Evolutionary conservation across 1,140 invertebrate genomes (phyloP).

Genomic region (Ctenoplectra terminalis): DNA sequence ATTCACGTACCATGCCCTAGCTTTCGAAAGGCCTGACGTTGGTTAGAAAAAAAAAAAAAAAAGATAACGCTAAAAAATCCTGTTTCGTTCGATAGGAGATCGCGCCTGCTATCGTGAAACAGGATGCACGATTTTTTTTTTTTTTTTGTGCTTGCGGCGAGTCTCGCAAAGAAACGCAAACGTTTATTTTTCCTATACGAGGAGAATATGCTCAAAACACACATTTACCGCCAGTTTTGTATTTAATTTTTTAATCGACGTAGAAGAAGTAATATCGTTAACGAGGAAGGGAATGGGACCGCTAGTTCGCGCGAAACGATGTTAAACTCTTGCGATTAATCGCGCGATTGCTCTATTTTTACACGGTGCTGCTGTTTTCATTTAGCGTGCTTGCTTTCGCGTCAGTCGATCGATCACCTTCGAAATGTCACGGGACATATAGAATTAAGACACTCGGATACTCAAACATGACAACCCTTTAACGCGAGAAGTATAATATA

Average conservation of each 20-base stretch:
- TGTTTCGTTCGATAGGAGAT: conserved; percentile 34
- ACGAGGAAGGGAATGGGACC: too few species aligned
- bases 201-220: conserved; percentile 48
- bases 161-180: conserved; percentile 37
- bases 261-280: conserved; percentile 21
- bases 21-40: conserved; percentile 37
- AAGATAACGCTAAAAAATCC: conserved; percentile 20
- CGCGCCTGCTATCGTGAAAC: conserved; percentile 6
- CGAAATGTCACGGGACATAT: conserved; percentile 37
- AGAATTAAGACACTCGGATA: conserved; percentile 20
- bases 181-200: conserved; percentile 67
- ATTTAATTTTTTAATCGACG: conserved; percentile 62
- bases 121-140: not conserved
- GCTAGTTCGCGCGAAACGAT: conserved; percentile 11
- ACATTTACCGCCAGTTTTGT: conserved; percentile 56
- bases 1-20: conserved; percentile 43
- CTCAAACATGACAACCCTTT: conserved; percentile 30
- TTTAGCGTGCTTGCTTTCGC: conserved; percentile 57
- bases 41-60: not conserved
- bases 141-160: conserved; percentile 42
- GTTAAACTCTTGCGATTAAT: conserved; percentile 11
- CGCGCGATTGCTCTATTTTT: conserved; percentile 43
- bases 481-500: conserved; percentile 7
- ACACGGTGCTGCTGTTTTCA: conserved; percentile 64
- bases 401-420: conserved; percentile 50